Percentiles rank a stretch among this genome's conserved stretches.
These are phyloP conservation scores for Endotricha flammealis DNA, from an alignment of 2,888 invertebrate species.

Conservation along the genomic window DNA sequence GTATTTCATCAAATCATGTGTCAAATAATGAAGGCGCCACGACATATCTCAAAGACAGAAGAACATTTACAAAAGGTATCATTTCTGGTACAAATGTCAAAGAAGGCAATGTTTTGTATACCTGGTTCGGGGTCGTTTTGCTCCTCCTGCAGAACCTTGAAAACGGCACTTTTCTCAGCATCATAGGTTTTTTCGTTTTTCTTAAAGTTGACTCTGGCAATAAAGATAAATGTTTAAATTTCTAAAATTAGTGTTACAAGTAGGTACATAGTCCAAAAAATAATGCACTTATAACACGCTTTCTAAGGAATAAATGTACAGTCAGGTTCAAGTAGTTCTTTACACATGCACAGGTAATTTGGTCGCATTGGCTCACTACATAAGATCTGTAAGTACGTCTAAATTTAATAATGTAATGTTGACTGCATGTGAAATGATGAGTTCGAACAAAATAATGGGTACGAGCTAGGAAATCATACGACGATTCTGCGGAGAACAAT, in stretches of 20 bases:
- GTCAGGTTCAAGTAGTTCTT: too few relatives aligned
- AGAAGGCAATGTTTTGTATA: slow-evolving; percentile 46
- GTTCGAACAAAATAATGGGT: neutral
- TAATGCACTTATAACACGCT: too few relatives aligned
- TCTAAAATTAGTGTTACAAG: too few relatives aligned
- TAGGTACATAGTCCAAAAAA: too few relatives aligned
- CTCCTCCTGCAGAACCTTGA: slow-evolving; percentile 93
- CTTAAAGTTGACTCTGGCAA: slow-evolving; percentile 93
- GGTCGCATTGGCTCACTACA: too few relatives aligned
- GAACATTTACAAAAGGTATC: neutral
- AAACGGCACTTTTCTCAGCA: slow-evolving; percentile 91
- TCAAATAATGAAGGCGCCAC: too few relatives aligned
- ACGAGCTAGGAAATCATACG: neutral
- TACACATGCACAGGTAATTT: too few relatives aligned
- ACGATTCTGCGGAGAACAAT: neutral
- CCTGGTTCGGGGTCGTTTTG: slow-evolving; percentile 90
- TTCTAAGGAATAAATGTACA: too few relatives aligned
- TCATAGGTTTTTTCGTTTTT: slow-evolving; percentile 95
- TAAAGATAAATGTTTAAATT: slow-evolving; percentile 19
- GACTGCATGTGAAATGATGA: neutral
- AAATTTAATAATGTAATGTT: too few relatives aligned
- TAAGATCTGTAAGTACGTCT: too few relatives aligned
- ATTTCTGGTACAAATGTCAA: neutral
- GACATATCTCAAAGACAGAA: neutral
- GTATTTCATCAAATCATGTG: too few relatives aligned